Evolutionary conservation across 2,113 vertebrate species (phyloP), one percentile per base, ranked within the genome.

Genomic region (Herpailurus yagouaroundi): DNA sequence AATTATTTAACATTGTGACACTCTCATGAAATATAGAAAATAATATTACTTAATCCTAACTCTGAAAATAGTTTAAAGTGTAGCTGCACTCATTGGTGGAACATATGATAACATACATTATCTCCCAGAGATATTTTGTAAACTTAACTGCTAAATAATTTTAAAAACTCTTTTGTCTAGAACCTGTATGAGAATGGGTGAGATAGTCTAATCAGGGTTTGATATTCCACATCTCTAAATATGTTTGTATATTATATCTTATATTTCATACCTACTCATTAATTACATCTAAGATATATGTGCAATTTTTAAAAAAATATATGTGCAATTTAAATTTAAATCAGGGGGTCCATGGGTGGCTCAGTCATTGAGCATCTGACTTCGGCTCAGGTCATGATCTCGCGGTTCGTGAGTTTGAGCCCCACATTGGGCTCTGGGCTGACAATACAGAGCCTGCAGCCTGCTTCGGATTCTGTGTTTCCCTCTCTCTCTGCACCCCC

Each of bases 311-410:
- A 0, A 48, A 45, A 8, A 76, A 10, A n/a, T 29, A 69, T 50
- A 82, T 81, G 4, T 76, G 9, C 15, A 95, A 88, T 95, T 87
- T 96, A 93, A 97, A 68, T 91, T 21, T 94, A 92, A 82, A 73
- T 91, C 60, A 95, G 91, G 57, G 57, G 3, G 57, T 3, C 7
- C 21, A 7, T 60, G 19, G 19, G 57, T 60, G 57, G 57, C 21
- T 60, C 57, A 60, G 57, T 60, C 6, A 60, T 60, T 60, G 57
- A 60, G 57, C 57, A 60, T 60, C 57, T 60, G 57, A 60, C 19
- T 60, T 60, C 3, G 21, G 57, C 57, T 60, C 57, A 60, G 21
- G 57, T 60, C 57, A 23, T 60, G 57, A 60, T 60, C 57, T 60
- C 7, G 8, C 21, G 3, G 57, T 60, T 60, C 1, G 21, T 23